Base-by-base conservation (phyloP, 1,140 invertebrate species). In the Camponotus pennsylvanicus region DNA sequence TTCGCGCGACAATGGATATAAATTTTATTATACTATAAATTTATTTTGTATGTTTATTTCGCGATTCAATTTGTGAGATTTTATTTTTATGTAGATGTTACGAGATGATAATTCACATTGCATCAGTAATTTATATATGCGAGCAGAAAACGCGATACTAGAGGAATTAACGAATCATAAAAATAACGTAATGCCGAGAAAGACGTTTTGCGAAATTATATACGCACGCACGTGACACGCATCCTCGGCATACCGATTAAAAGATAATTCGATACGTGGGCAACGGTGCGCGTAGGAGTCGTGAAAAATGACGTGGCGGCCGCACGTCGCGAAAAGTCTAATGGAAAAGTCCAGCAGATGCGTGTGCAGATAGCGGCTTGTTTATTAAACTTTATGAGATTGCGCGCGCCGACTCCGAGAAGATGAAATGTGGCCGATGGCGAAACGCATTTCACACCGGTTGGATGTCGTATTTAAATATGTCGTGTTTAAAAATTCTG, bases 331-430 rank as follows among this genome's bases (percentile, higher is more conserved):
- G 66, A 57, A 85, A 78, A 59, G 79, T 73, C 37, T 88, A 88
- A 85, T 88, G 88, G 88, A 89, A 86, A 88, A 88, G 64, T 88
- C 13, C 40, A 55, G 73, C n/a, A 77, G 61, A 86, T 78, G 66
- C 55, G 15, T 45, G 21, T 15, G 87, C 42, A 61, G 67, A 59
- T 80, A 71, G 70, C 27, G 49, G n/a, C 80, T 86, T 88, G 83
- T 89, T 86, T 80, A 69, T 88, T 67, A 66, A 88, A 88, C 78
- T 78, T 66, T 80, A 69, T 37, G 71, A 85, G 67, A 86, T 86
- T 86, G 84, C 76, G n/a, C 55, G 66, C 45, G 63, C 21, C 55
- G 49, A 63, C 45, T 57, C 61, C 42, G 64, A 55, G 49, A 77
- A 89, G 88, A 89, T 89, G 75, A 89, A 86, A 88, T 40, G 69